Percentiles rank a stretch among this genome's conserved stretches.
These are phyloP conservation scores for Tetramorium simillimum DNA, from an alignment of 1,140 invertebrate genomes.

Conservation along the genomic window DNA sequence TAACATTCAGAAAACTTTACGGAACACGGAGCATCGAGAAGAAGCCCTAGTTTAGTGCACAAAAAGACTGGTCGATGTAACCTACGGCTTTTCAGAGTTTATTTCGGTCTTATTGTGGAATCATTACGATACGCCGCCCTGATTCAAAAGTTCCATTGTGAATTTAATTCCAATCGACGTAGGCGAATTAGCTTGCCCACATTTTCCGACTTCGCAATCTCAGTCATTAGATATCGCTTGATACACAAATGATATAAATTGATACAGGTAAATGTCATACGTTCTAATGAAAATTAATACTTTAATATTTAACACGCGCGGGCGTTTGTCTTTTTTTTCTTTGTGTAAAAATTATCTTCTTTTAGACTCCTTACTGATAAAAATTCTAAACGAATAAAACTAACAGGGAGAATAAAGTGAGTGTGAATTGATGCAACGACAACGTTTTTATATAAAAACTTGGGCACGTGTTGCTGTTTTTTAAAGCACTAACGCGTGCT, in stretches of 20 bases:
- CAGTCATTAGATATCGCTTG: background rate
- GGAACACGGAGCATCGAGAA: slow-evolving; percentile 53
- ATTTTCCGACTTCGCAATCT: background rate
- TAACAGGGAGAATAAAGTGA: background rate
- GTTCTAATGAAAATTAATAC: background rate
- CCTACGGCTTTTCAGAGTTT: slow-evolving; percentile 66
- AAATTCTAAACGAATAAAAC: slow-evolving; percentile 2
- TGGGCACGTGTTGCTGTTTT: slow-evolving; percentile 42
- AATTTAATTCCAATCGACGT: slow-evolving; percentile 57
- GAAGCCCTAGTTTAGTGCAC: slow-evolving; percentile 49
- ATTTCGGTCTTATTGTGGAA: slow-evolving; percentile 65
- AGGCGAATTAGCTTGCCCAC: slow-evolving; percentile 4
- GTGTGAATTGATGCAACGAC: slow-evolving; percentile 18
- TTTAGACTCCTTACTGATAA: background rate
- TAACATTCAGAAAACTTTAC: slow-evolving; percentile 54
- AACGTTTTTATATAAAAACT: slow-evolving; percentile 38
- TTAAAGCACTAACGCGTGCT: slow-evolving; percentile 39
- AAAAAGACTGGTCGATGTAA: slow-evolving; percentile 61
- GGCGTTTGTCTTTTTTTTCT: background rate
- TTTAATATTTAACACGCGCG: background rate
- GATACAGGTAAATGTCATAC: background rate
- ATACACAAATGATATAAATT: background rate
- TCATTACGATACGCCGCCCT: slow-evolving; percentile 63
- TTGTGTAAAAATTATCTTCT: background rate
- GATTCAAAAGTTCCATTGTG: slow-evolving; percentile 55